phyloP scores from a whole-genome alignment of 2,888 invertebrate genomes.

The Keiferia lycopersicella region DNA sequence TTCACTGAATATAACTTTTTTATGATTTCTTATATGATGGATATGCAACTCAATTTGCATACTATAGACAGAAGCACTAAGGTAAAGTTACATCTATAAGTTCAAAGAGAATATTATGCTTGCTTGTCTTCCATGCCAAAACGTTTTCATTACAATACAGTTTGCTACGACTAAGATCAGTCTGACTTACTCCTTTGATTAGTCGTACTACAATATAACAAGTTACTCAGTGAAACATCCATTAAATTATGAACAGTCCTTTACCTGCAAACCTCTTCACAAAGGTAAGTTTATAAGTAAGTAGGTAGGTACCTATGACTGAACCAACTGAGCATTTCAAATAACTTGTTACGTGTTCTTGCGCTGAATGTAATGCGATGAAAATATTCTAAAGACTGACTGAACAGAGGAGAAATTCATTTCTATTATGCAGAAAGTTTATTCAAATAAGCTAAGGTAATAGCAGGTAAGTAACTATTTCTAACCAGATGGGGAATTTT shows the following conservation, averaged over 20 bases:
- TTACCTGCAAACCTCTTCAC: conserved; percentile 3
- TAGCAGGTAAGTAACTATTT: not conserved
- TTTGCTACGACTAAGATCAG: too few species aligned
- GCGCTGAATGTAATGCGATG: conserved; percentile 20
- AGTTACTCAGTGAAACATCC: not conserved
- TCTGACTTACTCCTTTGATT: not conserved
- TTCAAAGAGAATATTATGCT: too few species aligned
- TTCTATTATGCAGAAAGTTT: conserved; percentile 13
- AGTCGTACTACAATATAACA: not conserved
- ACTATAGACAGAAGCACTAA: too few species aligned
- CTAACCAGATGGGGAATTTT: not conserved
- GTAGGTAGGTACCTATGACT: conserved; percentile 6
- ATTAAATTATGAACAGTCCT: conserved; percentile 9
- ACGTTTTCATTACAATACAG: too few species aligned
- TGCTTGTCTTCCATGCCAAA: too few species aligned
- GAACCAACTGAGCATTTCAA: conserved; percentile 20
- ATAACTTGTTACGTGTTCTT: conserved; percentile 25
- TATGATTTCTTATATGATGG: too few species aligned
- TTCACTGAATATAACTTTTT: too few species aligned
- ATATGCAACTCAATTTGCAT: too few species aligned
- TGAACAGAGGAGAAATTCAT: conserved; percentile 14
- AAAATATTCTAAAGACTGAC: conserved; percentile 19
- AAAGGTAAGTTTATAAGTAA: conserved; percentile 16
- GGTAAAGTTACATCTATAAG: too few species aligned
- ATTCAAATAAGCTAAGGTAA: conserved; percentile 17